Conservation (phyloP, 2,113 vertebrate genomes). For the Macrotus californicus region DNA sequence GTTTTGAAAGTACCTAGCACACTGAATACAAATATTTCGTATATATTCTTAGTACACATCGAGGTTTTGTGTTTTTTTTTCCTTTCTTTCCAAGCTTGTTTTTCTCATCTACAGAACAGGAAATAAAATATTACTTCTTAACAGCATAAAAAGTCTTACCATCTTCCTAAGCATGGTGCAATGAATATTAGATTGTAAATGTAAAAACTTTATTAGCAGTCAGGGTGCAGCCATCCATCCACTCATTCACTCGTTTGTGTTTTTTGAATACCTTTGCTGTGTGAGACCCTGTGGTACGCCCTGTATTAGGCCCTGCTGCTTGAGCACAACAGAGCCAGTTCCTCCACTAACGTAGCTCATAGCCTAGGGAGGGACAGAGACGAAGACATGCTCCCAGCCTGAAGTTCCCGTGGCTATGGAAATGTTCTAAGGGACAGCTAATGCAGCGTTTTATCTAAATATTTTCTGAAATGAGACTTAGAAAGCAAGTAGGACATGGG, state of each 20-base stretch:
- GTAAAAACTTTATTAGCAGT: not conserved
- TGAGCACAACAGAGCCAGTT: not conserved
- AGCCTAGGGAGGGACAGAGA: not conserved
- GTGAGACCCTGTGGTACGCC: too few relatives aligned
- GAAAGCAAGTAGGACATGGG: not conserved
- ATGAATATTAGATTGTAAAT: not conserved
- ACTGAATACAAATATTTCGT: not conserved
- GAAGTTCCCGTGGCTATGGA: not conserved
- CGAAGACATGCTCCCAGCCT: too few relatives aligned
- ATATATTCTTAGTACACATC: not conserved
- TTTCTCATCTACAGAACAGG: not conserved
- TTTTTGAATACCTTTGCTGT: not conserved
- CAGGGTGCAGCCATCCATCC: not conserved
- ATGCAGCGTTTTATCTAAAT: not conserved
- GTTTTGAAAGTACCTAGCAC: not conserved
- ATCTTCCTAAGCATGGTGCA: not conserved
- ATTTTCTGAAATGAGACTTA: not conserved
- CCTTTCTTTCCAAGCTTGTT: not conserved
- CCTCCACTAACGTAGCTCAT: not conserved
- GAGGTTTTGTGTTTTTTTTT: accelerated
- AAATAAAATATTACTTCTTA: conserved; percentile 10
- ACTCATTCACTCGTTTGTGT: not conserved
- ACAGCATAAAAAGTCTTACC: not conserved
- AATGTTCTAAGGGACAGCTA: not conserved
- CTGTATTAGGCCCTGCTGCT: too few relatives aligned